Evolutionary conservation across 2,797 vertebrate species (phyloP).

Genomic region (Bryconaethiops microstoma): DNA sequence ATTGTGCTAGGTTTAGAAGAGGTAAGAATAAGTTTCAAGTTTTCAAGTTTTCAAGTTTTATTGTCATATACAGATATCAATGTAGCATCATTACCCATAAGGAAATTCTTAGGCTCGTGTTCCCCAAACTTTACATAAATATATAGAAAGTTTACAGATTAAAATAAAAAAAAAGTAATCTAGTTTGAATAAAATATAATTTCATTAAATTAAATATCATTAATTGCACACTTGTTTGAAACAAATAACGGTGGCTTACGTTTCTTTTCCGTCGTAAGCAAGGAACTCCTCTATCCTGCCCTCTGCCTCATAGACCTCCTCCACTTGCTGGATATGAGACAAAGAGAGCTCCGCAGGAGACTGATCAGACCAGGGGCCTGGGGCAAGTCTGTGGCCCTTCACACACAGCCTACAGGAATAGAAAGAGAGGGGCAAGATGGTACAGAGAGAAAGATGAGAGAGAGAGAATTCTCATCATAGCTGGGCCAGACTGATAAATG

Average conservation of each 20-base stretch:
- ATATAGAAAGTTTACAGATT: background rate
- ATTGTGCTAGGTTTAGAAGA: no score
- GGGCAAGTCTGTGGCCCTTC: constrained; percentile 76
- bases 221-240: background rate
- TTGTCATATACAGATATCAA: no score
- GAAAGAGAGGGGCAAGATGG: background rate
- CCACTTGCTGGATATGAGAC: constrained; percentile 71
- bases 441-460: constrained; percentile 33
- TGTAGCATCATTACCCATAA: no score
- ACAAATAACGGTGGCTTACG: constrained; percentile 67
- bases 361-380: constrained; percentile 55
- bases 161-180: background rate
- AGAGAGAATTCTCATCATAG: constrained; percentile 21
- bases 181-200: background rate
- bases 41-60: no score
- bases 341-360: constrained; percentile 43
- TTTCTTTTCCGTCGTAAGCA: constrained; percentile 80
- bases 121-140: no score
- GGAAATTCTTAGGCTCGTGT: no score
- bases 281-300: constrained; percentile 86
- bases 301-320: constrained; percentile 82
- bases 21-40: no score
- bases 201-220: background rate
- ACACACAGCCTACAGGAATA: constrained; percentile 73
- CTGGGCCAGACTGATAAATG: constrained; percentile 55